Conservation (phyloP, 2,113 vertebrate species). For the Clarias macrocephalus region DNA sequence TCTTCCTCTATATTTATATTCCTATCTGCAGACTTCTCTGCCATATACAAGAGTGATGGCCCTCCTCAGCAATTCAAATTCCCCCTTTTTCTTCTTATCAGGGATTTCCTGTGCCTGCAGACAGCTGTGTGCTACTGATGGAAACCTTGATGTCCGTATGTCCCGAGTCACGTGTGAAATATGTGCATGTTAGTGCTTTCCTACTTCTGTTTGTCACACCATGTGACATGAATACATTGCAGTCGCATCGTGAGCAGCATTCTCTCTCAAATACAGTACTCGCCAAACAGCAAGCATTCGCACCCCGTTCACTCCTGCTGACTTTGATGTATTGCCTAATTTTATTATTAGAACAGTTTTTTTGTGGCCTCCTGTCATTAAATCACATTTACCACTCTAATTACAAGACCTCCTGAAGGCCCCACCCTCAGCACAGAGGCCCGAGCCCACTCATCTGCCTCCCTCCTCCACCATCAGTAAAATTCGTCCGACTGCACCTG, state of each 20-base stretch:
- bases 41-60: constrained; percentile 33
- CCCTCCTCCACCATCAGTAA: constrained; percentile 40
- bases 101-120: constrained; percentile 35
- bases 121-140: constrained; percentile 14
- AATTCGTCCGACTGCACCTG: constrained; percentile 60
- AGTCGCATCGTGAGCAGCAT: not conserved
- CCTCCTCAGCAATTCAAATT: constrained; percentile 45
- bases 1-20: constrained; percentile 28
- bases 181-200: not conserved
- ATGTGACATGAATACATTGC: not conserved
- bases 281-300: not conserved
- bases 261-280: not conserved
- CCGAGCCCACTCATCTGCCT: constrained; percentile 16
- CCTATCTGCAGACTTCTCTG: constrained; percentile 36
- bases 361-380: constrained; percentile 53
- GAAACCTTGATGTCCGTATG: constrained; percentile 25
- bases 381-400: constrained; percentile 65
- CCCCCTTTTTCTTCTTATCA: constrained; percentile 35
- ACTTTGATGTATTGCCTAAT: constrained; percentile 61
- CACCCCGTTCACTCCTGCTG: constrained; percentile 16
- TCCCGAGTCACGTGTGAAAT: constrained; percentile 1
- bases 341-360: constrained; percentile 51
- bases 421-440: constrained; percentile 40
- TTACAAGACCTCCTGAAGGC: constrained; percentile 56
- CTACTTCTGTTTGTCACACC: not conserved